Conservation (phyloP, 2,797 vertebrate genomes). For the Clarias laeviceps region DNA sequence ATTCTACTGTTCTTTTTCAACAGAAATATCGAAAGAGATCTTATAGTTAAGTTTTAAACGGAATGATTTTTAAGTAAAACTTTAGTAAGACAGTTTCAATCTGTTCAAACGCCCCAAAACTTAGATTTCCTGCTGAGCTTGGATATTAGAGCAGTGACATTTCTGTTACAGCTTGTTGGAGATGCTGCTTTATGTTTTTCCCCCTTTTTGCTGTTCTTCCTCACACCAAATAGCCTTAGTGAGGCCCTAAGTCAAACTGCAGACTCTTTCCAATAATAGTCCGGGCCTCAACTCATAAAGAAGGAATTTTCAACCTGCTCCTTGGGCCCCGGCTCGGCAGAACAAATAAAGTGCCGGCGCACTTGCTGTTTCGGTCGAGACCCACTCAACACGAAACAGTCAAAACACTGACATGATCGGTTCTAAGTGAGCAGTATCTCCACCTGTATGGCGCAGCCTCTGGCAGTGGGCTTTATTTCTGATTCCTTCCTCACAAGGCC, state of each 20-base stretch:
- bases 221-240: slow-evolving; percentile 43
- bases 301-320: slow-evolving; percentile 46
- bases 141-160: background rate
- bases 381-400: slow-evolving; percentile 47
- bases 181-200: background rate
- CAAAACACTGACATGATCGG: slow-evolving; percentile 14
- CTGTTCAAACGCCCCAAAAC: background rate
- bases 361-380: slow-evolving; percentile 36
- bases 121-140: background rate
- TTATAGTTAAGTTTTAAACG: background rate
- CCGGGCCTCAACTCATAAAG: slow-evolving; percentile 35
- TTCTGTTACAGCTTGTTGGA: slow-evolving; percentile 1
- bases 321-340: slow-evolving; percentile 10
- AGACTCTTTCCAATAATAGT: slow-evolving; percentile 43
- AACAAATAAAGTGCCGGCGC: slow-evolving; percentile 29
- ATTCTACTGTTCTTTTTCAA: background rate
- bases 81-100: background rate
- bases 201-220: background rate
- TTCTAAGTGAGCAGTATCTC: slow-evolving; percentile 9
- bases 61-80: background rate
- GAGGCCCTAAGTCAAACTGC: slow-evolving; percentile 51
- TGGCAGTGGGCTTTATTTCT: background rate
- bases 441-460: slow-evolving; percentile 16
- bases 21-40: background rate
- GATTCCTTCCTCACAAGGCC: slow-evolving; percentile 30